Evolutionary conservation across 2,797 vertebrate genomes (phyloP).

Genomic region (Argentina silus): DNA sequence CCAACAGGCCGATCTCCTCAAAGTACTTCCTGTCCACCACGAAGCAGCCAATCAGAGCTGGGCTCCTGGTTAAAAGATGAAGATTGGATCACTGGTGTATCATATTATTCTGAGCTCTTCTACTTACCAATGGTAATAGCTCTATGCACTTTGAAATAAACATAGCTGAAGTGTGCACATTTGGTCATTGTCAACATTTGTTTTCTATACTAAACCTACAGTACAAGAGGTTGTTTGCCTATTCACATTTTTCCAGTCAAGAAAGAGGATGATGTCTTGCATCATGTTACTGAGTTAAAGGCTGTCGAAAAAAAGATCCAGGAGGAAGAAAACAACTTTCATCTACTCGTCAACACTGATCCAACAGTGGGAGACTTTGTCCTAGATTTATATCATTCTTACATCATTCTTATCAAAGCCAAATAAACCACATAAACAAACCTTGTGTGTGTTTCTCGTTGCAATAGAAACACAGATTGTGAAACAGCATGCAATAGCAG

Average conservation of each 20-base stretch:
- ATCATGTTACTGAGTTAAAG: slow-evolving; percentile 24
- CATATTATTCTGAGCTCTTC: too few species aligned
- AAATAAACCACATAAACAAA: slow-evolving; percentile 34
- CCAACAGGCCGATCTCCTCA: slow-evolving; percentile 92
- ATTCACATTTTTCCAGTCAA: slow-evolving; percentile 37
- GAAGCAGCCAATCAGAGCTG: slow-evolving; percentile 96
- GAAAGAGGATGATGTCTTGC: slow-evolving; percentile 18
- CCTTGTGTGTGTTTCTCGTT: neutral
- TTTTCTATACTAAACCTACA: slow-evolving; percentile 23
- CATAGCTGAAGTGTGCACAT: neutral
- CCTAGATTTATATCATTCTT: neutral
- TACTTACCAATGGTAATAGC: too few species aligned
- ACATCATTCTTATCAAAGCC: slow-evolving; percentile 46
- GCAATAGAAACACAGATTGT: neutral
- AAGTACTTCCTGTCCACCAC: slow-evolving; percentile 95
- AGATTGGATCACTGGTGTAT: too few species aligned
- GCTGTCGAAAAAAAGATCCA: slow-evolving; percentile 31
- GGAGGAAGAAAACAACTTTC: slow-evolving; percentile 29
- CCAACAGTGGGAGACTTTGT: slow-evolving; percentile 17
- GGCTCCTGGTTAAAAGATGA: slow-evolving; percentile 79
- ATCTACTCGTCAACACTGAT: slow-evolving; percentile 52
- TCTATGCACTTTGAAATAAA: too few species aligned
- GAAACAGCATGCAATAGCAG: neutral
- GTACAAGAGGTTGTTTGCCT: slow-evolving; percentile 18
- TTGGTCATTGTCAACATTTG: slow-evolving; percentile 7